Base-by-base conservation (phyloP, 2,797 vertebrate genomes). In the Ctenosaura bakeri region DNA sequence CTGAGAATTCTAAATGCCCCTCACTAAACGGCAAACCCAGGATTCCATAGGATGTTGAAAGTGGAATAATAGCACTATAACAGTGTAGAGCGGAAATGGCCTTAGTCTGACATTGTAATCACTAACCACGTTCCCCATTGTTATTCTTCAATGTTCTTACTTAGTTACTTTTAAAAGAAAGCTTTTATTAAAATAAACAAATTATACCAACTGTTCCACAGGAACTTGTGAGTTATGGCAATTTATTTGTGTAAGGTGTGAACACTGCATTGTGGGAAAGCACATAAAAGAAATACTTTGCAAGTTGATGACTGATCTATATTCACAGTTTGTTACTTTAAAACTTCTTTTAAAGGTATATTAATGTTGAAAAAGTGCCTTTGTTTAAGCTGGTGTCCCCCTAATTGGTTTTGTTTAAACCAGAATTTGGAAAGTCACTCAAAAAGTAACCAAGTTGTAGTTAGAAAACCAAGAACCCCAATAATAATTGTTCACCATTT, bases 261-360 rank as follows among this genome's bases (percentile, higher is more conserved):
- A 38, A 35, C 18, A 7, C 18, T 38, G 4, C 32, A 38, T 38
- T 20, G n/a, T 35, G 73, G n/a, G 20, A 74, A 95, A 94, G 93
- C 86, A 85, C 88, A 78, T 14, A 54, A 85, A 89, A 94, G 88
- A 94, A 95, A 77, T 46, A 77, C 8, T 24, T 22, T 8, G n/a
- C 3, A 46, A 50, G 42, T 78, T 13, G 2, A 26, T 50, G 24
- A 22, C 9, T 78, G 20, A 2, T 29, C 35, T 46, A 6, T 24
- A 18, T 26, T 50, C 42, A 50, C 76, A 50, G 1, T 50, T 50
- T 22, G 42, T 13, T 50, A 50, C 42, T 14, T 50, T 29, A 20
- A 59, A 59, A 59, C 2, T 16, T 20, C 10, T 59, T 59, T 18
- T 18, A 59, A 59, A 59, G 59, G 59, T 59, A 20, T 18, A 59